Conservation (phyloP, 2,797 vertebrate genomes). For the Gallinago nigripennis region DNA sequence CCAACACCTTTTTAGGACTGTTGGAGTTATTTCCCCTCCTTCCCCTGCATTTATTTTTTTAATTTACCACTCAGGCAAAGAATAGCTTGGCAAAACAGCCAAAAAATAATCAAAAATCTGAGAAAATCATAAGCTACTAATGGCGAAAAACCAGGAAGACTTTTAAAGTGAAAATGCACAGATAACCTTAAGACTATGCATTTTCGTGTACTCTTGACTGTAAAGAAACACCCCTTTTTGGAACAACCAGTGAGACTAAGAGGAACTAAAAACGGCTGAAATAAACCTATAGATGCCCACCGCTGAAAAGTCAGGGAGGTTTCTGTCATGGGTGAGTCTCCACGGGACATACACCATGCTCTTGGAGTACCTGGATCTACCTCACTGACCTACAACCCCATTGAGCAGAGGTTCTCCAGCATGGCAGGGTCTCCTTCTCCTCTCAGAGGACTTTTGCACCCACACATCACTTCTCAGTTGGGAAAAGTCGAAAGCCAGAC, state of each 20-base stretch:
- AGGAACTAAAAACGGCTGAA: neutral
- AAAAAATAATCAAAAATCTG: neutral
- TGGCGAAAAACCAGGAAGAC: neutral
- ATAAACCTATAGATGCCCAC: neutral
- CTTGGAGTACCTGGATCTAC: neutral
- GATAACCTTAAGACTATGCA: neutral
- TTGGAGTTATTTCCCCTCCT: neutral
- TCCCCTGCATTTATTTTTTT: too few relatives aligned
- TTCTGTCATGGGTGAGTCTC: neutral
- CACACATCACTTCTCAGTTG: neutral
- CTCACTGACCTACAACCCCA: neutral
- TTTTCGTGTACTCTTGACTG: neutral
- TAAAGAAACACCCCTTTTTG: neutral
- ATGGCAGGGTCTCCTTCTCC: neutral
- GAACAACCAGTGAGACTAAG: neutral
- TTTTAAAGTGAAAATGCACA: neutral
- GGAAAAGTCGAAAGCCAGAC: neutral
- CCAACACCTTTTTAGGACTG: neutral
- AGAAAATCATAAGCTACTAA: neutral
- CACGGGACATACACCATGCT: rapidly evolving
- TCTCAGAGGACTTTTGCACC: neutral
- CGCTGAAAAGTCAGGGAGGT: neutral
- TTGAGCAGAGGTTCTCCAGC: neutral
- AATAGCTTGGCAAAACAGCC: neutral
- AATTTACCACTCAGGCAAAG: neutral